Evolutionary conservation across 2,888 invertebrate species (phyloP).

Genomic region (Drosophila tanythrix): DNA sequence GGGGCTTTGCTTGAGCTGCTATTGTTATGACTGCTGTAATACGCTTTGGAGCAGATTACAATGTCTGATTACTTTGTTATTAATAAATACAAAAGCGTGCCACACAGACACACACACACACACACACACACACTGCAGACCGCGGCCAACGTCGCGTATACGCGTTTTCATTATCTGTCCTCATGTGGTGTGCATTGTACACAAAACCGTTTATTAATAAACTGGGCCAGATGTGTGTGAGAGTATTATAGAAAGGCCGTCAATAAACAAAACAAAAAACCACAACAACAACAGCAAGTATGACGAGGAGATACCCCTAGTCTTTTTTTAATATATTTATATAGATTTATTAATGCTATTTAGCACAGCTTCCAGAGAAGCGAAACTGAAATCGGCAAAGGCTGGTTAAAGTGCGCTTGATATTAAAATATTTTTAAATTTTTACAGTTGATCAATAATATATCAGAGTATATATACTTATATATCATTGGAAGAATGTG

Average conservation of each 20-base stretch:
- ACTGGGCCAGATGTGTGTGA: slow-evolving; percentile 34
- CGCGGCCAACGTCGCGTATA: slow-evolving; percentile 54
- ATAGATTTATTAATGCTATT: background rate
- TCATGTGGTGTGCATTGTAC: slow-evolving; percentile 62
- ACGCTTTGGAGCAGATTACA: slow-evolving; percentile 77
- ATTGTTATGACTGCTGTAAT: slow-evolving; percentile 77
- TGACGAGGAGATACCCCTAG: background rate
- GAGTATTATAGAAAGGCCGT: slow-evolving; percentile 15
- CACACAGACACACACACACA: slow-evolving; percentile 29
- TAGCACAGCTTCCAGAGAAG: background rate
- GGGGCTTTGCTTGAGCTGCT: slow-evolving; percentile 43
- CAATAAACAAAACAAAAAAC: slow-evolving; percentile 19
- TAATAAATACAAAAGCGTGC: slow-evolving; percentile 74
- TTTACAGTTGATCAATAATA: background rate
- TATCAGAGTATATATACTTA: background rate
- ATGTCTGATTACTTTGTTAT: slow-evolving; percentile 80
- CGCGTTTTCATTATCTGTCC: slow-evolving; percentile 71
- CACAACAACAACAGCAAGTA: slow-evolving; percentile 3
- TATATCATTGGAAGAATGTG: background rate
- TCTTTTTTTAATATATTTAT: background rate
- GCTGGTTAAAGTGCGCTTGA: background rate
- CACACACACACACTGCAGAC: slow-evolving; percentile 7
- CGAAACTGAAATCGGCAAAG: background rate
- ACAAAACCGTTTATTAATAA: slow-evolving; percentile 72
- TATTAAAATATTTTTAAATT: background rate